phyloP scores from a whole-genome alignment of 2,797 vertebrate species.

The Tinamus major region DNA sequence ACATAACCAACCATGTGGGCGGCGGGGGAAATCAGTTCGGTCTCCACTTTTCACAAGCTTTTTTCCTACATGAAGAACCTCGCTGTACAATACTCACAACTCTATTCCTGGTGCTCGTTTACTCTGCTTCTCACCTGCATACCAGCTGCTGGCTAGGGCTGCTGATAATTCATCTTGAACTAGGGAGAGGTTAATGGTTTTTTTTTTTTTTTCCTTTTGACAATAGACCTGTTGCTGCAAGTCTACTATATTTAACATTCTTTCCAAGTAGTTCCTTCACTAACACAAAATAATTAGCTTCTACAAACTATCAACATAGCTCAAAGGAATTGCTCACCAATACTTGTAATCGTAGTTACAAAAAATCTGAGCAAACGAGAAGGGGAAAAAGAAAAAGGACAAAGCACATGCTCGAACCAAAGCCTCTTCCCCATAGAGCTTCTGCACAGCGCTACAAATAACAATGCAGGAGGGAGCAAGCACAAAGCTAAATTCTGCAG shows the following conservation, averaged over 20 bases:
- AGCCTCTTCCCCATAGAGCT: not conserved
- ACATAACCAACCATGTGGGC: not conserved
- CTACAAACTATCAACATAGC: not conserved
- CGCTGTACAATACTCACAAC: not conserved
- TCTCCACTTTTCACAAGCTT: not conserved
- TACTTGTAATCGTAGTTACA: not conserved
- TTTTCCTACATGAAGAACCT: not conserved
- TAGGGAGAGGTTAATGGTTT: not conserved
- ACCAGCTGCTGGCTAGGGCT: conserved; percentile 9
- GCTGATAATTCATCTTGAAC: not conserved
- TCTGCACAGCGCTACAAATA: not conserved
- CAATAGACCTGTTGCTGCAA: conserved; percentile 52
- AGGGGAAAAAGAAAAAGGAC: not conserved
- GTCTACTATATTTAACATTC: not conserved
- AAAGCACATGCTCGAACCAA: not conserved
- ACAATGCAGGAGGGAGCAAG: not conserved
- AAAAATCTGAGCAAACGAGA: not conserved
- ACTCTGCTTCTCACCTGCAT: conserved; percentile 16
- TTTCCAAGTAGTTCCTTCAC: conserved; percentile 18
- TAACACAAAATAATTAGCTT: conserved; percentile 27
- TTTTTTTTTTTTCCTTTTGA: not conserved
- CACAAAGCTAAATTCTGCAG: not conserved
- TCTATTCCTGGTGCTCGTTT: not conserved
- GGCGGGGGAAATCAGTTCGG: not conserved
- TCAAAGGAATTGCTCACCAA: conserved; percentile 16